These are phyloP conservation scores for Actinostola sp. DNA, from an alignment of 92 coral and sea anemone species.

Conservation along the genomic window DNA sequence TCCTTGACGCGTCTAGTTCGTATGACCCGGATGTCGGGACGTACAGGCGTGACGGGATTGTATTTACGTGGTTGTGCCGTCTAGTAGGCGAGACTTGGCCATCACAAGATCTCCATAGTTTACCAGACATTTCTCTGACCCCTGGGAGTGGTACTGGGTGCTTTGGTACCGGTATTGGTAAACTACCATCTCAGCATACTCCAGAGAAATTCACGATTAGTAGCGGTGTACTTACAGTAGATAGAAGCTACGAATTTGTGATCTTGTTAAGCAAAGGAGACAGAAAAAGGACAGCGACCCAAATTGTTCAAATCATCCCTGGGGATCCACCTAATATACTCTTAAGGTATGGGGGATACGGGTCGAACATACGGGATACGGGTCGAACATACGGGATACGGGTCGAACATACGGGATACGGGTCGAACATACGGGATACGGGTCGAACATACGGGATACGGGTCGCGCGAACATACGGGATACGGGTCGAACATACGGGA, in stretches of 20 bases:
- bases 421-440: too few relatives aligned
- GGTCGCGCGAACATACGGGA: too few relatives aligned
- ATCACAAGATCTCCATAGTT: background rate
- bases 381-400: too few relatives aligned
- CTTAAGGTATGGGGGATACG: conserved; percentile 1
- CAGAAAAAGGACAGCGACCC: background rate
- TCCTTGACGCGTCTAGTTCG: conserved; percentile 49
- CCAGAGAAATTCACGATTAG: conserved; percentile 2
- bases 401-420: too few relatives aligned
- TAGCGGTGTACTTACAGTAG: background rate
- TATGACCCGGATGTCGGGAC: conserved; percentile 50
- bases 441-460: too few relatives aligned
- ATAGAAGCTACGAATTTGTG: conserved; percentile 22
- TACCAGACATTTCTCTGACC: conserved; percentile 16
- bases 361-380: background rate
- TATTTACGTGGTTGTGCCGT: conserved; percentile 55
- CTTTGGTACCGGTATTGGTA: conserved; percentile 45
- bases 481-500: too few relatives aligned
- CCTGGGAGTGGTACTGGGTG: conserved; percentile 26
- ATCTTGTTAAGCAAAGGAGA: conserved; percentile 19
- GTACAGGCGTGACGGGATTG: conserved; percentile 27
- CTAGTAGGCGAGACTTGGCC: conserved; percentile 35
- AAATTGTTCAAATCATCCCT: conserved; percentile 16
- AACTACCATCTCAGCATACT: background rate
- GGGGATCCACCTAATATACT: conserved; percentile 27